Evolutionary conservation across 2,113 vertebrate genomes (phyloP).

Genomic region (Cynoglossus semilaevis): DNA sequence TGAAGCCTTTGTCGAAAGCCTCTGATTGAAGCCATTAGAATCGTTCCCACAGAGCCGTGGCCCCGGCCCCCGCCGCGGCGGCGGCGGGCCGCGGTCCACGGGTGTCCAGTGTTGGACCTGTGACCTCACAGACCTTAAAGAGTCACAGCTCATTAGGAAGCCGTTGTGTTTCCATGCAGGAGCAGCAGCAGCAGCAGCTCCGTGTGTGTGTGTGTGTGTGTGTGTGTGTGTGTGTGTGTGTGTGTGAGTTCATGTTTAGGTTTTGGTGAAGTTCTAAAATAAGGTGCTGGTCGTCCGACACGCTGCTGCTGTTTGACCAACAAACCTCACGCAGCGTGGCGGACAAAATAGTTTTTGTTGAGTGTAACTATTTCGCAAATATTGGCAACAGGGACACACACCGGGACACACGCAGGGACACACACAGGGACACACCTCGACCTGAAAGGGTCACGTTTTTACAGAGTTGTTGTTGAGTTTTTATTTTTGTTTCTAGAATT

Average conservation of each 20-base stretch:
- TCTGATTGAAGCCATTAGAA: background rate
- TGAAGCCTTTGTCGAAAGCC: background rate
- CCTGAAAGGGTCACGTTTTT: too few relatives aligned
- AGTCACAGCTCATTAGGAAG: background rate
- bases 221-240: background rate
- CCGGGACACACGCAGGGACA: background rate
- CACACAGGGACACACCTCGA: too few relatives aligned
- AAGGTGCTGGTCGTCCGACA: background rate
- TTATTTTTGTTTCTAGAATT: too few relatives aligned
- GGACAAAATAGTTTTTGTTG: background rate
- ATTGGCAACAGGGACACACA: background rate
- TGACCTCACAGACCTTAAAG: constrained; percentile 6
- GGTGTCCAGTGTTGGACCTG: background rate
- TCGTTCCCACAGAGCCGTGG: background rate
- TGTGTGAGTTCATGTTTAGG: background rate
- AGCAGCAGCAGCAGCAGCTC: too few relatives aligned
- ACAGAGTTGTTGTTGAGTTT: too few relatives aligned
- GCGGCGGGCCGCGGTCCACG: background rate
- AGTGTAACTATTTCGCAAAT: background rate
- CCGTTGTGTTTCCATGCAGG: background rate
- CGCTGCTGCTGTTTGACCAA: background rate
- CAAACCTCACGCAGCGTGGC: background rate
- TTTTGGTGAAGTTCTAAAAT: background rate
- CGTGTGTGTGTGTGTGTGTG: background rate
- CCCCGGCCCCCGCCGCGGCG: too few relatives aligned